phyloP scores from a whole-genome alignment of 2,888 invertebrate genomes.

The Sesia bembeciformis region DNA sequence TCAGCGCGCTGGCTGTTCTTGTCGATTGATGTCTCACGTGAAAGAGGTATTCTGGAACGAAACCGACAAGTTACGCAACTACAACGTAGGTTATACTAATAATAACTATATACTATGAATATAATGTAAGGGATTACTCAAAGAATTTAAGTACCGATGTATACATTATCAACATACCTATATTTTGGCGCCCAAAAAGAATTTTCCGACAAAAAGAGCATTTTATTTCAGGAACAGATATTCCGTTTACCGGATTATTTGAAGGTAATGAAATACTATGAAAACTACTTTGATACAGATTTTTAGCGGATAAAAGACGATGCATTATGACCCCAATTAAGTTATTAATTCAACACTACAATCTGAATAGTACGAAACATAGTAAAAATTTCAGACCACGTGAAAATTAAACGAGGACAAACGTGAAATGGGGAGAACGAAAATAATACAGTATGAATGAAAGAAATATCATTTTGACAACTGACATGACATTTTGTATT shows the following conservation, averaged over 20 bases:
- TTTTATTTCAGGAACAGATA: slow-evolving; percentile 42
- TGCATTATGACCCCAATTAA: slow-evolving; percentile 41
- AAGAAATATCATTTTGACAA: too few relatives aligned
- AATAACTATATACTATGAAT: not conserved
- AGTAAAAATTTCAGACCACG: slow-evolving; percentile 46
- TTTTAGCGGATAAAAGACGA: slow-evolving; percentile 53
- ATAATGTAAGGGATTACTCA: not conserved
- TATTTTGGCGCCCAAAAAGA: slow-evolving; percentile 32
- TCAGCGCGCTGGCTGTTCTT: slow-evolving; percentile 47
- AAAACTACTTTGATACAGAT: slow-evolving; percentile 52
- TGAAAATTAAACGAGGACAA: slow-evolving; percentile 34
- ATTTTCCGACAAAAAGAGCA: slow-evolving; percentile 61
- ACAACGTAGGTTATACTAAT: slow-evolving; percentile 29
- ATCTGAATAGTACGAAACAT: slow-evolving; percentile 25
- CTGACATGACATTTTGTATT: too few relatives aligned
- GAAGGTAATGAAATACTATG: slow-evolving; percentile 36
- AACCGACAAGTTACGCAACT: slow-evolving; percentile 54
- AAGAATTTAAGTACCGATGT: not conserved
- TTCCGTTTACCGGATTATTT: slow-evolving; percentile 27
- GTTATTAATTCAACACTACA: slow-evolving; percentile 21
- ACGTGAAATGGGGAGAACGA: slow-evolving; percentile 10
- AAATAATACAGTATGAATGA: too few relatives aligned
- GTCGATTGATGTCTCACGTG: slow-evolving; percentile 54
- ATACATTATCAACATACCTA: slow-evolving; percentile 32
- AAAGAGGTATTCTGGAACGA: slow-evolving; percentile 43